Base-by-base conservation (phyloP, 2,797 vertebrate species). In the Notolabrus celidotus region DNA sequence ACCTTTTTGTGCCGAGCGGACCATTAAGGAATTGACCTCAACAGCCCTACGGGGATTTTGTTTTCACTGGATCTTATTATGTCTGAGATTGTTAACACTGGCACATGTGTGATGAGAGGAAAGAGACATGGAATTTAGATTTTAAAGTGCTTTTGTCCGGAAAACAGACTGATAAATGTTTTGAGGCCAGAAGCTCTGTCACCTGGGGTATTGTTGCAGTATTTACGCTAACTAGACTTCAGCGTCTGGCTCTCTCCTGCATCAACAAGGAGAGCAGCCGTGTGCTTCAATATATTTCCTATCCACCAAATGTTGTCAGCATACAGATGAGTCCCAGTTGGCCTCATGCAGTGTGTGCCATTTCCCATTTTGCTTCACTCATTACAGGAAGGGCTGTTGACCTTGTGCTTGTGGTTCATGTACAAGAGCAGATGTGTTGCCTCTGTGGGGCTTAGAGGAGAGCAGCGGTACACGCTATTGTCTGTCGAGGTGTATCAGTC, bases 1-100 rank as follows among this genome's bases (percentile, higher is more conserved):
- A 91, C 85, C 87, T 90, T 88, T 92, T 92, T 93, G 89, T 92
- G 87, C 76, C 33, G 72, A 82, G 86, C 34, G 41, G 82, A 85
- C 78, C 78, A 82, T 88, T 92, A 75, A 86, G 74, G 72, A 86
- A 88, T 86, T 89, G 93, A 91, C 90, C 89, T 88, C 52, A 51
- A 59, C 78, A 78, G 51, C 84, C 87, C 80, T 73, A 79, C 61
- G 74, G 90, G 86, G 83, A 83, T 85, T 89, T 84, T 60, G 52
- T 80, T 88, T 25, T 31, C 66, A 6, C 71, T 57, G 47, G 51
- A 64, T 81, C 56, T 42, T 68, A 63, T 84, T 88, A 83, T 70
- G 38, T 74, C 72, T 70, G 60, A 69, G 61, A 79, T 75, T 74
- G 74, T 67, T 73, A 67, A 67, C 64, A 45, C 27, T 82, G 56